phyloP scores from a whole-genome alignment of 2,888 invertebrate genomes.

The Macrosiphum euphorbiae region DNA sequence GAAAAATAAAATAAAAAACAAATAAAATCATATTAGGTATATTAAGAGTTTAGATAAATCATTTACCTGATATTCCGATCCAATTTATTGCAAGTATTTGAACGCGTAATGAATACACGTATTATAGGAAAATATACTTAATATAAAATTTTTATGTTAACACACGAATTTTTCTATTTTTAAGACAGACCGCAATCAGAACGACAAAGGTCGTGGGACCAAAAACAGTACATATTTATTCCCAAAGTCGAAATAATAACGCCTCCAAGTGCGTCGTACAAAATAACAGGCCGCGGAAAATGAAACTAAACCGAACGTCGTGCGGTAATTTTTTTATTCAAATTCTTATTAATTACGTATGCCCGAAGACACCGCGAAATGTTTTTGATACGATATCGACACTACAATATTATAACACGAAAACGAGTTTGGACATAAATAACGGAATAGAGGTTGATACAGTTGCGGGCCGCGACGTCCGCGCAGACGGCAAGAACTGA shows the following conservation, averaged over 20 bases:
- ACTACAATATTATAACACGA: not conserved
- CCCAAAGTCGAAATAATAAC: not conserved
- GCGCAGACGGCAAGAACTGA: not conserved
- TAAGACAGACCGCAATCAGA: slow-evolving; percentile 45
- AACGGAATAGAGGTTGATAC: not conserved
- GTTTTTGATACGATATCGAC: not conserved
- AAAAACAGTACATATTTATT: slow-evolving; percentile 38
- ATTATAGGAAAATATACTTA: not conserved
- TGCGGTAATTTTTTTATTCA: not conserved
- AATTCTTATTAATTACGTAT: not conserved
- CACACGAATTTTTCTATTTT: slow-evolving; percentile 49
- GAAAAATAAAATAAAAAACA: not conserved
- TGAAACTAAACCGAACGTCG: not conserved
- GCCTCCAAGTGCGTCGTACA: not conserved
- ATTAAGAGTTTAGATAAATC: not conserved
- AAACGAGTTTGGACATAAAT: not conserved
- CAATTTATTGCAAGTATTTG: not conserved
- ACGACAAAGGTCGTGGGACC: slow-evolving; percentile 45
- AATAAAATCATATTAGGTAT: not conserved
- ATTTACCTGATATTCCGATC: slow-evolving; percentile 47
- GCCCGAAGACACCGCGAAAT: not conserved
- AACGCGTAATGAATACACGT: not conserved
- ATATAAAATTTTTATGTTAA: not conserved
- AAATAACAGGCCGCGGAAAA: not conserved
- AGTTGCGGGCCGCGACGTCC: not conserved